Conservation (phyloP, 2,797 vertebrate genomes). For the Esox masquinongy region DNA sequence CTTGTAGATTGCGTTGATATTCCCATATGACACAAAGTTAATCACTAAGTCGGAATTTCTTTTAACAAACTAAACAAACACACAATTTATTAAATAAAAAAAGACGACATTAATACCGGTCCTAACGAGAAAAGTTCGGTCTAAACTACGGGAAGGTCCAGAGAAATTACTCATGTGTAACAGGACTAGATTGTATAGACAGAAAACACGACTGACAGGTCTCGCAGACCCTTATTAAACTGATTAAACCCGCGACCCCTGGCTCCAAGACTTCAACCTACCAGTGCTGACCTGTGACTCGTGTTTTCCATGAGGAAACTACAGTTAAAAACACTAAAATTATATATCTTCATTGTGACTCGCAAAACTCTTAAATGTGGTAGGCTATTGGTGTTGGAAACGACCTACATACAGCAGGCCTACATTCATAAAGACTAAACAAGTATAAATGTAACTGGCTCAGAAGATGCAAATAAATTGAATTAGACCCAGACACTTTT, state of each 20-base stretch:
- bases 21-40: no score
- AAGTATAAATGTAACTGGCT: neutral
- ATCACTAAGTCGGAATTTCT: no score
- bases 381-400: neutral
- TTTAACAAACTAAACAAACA: neutral
- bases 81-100: neutral
- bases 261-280: neutral
- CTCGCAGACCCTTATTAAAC: neutral
- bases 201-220: constrained; percentile 3
- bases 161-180: neutral
- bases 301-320: neutral
- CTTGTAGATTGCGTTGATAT: no score
- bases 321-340: neutral
- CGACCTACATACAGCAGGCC: neutral
- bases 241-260: neutral
- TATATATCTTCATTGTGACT: neutral
- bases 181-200: neutral
- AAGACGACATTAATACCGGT: neutral
- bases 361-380: neutral
- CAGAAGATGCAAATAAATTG: neutral
- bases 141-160: neutral
- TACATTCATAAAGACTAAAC: neutral
- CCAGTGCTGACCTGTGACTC: neutral
- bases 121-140: neutral
- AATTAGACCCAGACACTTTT: neutral